Base-by-base conservation (phyloP, 2,113 vertebrate genomes). In the Agapornis roseicollis region DNA sequence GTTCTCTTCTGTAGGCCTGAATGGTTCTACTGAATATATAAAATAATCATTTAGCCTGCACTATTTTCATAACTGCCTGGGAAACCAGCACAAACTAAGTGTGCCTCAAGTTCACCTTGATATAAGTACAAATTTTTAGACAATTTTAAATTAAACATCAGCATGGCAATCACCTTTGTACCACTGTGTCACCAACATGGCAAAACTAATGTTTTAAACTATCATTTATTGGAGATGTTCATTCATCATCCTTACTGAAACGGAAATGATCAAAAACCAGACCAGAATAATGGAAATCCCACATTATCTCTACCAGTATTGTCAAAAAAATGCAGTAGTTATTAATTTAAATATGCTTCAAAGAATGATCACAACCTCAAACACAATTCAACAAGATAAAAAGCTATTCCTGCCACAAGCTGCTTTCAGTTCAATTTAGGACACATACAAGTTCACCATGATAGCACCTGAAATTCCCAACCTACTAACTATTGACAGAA, bases 291-390 rank as follows among this genome's bases (percentile, higher is more conserved):
- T 58, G 50, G 69, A 85, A 94, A 85, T 89, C 52, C 65, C 74
- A n/a, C 73, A 47, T 91, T 97, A 94, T 95, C 90, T 81, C 83
- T 66, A 80, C 61, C 39, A 70, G 19, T 65, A 69, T 88, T 94
- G 81, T 86, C 94, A 93, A 94, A 82, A 74, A 96, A 94, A 96
- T 58, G 47, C 80, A 94, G 58, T 61, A 78, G 83, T 94, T 97
- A 90, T 94, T 97, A 94, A 96, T 94, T 96, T 95, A 86, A 91
- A 81, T 91, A 76, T 44, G 39, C 76, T 96, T 96, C 89, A 85
- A 94, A 88, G 74, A 95, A 93, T 47, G 44, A 80, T 65, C 92
- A 82, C 72, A 89, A 90, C 70, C 95, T 92, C 94, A 92, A 95
- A 86, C 82, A 89, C 1, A 19, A 91, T 94, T 96, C 71, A 33